Conservation (phyloP, 2,113 vertebrate genomes). For the Syngnathus scovelli region DNA sequence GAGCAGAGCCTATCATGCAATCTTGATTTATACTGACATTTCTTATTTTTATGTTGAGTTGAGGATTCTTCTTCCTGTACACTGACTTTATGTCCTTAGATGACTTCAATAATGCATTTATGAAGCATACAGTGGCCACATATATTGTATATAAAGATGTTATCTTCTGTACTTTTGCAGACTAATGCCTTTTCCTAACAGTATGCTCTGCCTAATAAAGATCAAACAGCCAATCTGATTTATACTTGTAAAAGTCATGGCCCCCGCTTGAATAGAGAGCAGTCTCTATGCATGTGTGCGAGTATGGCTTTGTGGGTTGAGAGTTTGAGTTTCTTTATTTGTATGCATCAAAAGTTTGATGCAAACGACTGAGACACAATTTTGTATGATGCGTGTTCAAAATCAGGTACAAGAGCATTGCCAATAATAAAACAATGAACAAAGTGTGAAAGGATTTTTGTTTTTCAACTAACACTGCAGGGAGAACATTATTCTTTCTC, state of each 20-base stretch:
- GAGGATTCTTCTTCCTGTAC: background rate
- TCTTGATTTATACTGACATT: background rate
- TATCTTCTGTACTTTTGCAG: background rate
- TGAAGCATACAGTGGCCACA: background rate
- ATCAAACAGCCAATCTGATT: background rate
- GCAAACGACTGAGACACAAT: conserved; percentile 6
- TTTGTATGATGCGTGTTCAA: background rate
- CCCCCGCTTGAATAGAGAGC: background rate
- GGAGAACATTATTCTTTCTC: conserved; percentile 37
- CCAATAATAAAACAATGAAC: conserved; percentile 27
- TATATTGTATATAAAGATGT: background rate
- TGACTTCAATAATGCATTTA: conserved; percentile 2
- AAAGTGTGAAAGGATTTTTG: conserved; percentile 34
- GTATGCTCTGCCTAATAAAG: background rate
- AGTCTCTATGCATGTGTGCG: conserved; percentile 8
- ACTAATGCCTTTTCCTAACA: background rate
- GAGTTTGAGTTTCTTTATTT: conserved; percentile 17
- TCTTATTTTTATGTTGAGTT: background rate
- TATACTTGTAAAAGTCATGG: background rate
- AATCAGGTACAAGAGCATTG: conserved; percentile 10
- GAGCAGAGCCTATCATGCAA: background rate
- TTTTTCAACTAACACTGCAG: conserved; percentile 44
- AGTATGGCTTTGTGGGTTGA: background rate
- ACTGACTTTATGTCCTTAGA: conserved; percentile 1
- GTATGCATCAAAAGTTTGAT: background rate